Base-by-base conservation (phyloP, 92 coral and sea anemone genomes). In the Zoanthus solanderi region DNA sequence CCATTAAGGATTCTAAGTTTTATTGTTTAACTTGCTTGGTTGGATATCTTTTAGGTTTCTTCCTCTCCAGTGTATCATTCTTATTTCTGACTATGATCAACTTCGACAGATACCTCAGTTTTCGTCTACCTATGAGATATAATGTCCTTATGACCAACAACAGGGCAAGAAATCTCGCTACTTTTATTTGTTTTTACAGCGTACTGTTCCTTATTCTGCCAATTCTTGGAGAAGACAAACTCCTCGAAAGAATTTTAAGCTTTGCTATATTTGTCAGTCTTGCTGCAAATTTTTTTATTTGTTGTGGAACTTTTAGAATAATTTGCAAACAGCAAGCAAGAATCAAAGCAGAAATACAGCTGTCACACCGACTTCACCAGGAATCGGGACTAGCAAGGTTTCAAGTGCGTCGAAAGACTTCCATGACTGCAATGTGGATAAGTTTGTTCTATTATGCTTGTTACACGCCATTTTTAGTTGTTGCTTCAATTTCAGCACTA, bases 341-440 rank as follows among this genome's bases (percentile, higher is more conserved):
- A 76, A 48, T 76, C 30, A 13, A 76, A 10, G 80, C 80, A 23
- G 80, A 76, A 23, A 50, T 14, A 47, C 80, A 50, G 80, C 13
- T 76, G 80, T 76, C 80, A 76, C 13, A 45, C 30, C 80, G 80
- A 8, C 56, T 76, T 16, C 80, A 76, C 50, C 65, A 76, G 13
- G 7, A 30, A 11, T 17, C 37, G 28, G 32, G 45, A 48, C 1
- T 63, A 23, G 44, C 11, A 28, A 30, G 44, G 14, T 47, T 76
- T 23, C 23, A 30, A 23, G 18, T n/a, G 6, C 30, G 80, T 28
- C 28, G 18, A 32, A 76, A 76, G 50, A 15, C 80, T 9, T 76
- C 80, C 23, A 52, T 48, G 42, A 76, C 65, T 16, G 80, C 65
- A 23, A 76, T 76, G 58, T 76, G 12, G 8, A 47, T 76, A 11